Conservation (phyloP, 2,888 invertebrate species). For the Drosophila pseudotakahashii region DNA sequence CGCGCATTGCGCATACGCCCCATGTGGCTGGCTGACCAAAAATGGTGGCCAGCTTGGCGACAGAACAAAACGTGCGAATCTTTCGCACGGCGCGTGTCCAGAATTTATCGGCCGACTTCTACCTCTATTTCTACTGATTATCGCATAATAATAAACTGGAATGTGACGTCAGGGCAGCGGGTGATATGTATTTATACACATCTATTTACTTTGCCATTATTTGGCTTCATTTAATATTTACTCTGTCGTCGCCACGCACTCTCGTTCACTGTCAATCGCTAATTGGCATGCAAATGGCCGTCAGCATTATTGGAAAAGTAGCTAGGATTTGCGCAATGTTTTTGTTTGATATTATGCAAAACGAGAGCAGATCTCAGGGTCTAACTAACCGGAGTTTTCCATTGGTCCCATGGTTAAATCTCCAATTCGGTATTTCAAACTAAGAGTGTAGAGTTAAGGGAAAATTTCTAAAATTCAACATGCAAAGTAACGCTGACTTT, state of each 20-base stretch:
- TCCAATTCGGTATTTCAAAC: no score
- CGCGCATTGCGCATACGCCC: constrained; percentile 57
- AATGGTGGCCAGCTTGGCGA: constrained; percentile 40
- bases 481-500: constrained; percentile 45
- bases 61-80: constrained; percentile 58
- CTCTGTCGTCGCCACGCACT: constrained; percentile 27
- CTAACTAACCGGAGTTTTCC: neutral
- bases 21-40: constrained; percentile 54
- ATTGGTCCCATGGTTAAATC: neutral
- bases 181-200: constrained; percentile 4
- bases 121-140: constrained; percentile 36
- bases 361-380: constrained; percentile 30
- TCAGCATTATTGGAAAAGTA: constrained; percentile 19
- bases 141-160: constrained; percentile 53
- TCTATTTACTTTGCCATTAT: constrained; percentile 27
- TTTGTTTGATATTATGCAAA: constrained; percentile 44
- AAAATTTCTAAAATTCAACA: constrained; percentile 45
- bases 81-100: constrained; percentile 66
- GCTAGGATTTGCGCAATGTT: constrained; percentile 31
- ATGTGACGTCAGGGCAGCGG: constrained; percentile 60
- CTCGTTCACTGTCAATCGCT: constrained; percentile 42
- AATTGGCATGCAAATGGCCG: constrained; percentile 49
- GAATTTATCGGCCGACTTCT: constrained; percentile 57
- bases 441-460: neutral
- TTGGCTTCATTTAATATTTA: constrained; percentile 28